These are phyloP conservation scores for Trichogramma dendrolimi DNA, from an alignment of 2,888 invertebrate species.

Conservation along the genomic window DNA sequence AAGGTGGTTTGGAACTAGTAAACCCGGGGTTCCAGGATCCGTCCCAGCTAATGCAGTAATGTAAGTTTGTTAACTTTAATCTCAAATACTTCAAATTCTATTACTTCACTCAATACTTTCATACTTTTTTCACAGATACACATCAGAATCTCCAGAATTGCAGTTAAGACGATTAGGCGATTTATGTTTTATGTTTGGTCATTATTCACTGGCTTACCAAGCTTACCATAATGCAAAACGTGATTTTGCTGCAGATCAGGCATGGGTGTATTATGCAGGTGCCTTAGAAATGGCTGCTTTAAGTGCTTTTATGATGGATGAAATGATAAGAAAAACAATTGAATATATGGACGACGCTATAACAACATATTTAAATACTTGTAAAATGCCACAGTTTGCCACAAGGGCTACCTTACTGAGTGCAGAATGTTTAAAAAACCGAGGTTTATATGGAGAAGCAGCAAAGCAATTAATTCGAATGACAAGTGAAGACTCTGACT, in stretches of 20 bases:
- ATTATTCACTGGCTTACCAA: conserved; percentile 87
- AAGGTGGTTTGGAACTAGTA: conserved; percentile 89
- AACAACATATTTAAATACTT: conserved; percentile 82
- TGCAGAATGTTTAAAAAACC: conserved; percentile 78
- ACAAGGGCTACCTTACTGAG: conserved; percentile 87
- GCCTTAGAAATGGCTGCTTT: conserved; percentile 95
- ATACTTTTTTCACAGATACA: conserved; percentile 59
- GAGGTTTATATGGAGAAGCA: conserved; percentile 82
- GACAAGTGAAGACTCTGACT: conserved; percentile 96
- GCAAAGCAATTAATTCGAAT: conserved; percentile 90
- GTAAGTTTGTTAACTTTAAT: conserved; percentile 56
- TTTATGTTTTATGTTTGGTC: conserved; percentile 92
- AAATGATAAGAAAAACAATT: conserved; percentile 71
- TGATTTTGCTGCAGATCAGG: conserved; percentile 94
- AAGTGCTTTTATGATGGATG: conserved; percentile 84
- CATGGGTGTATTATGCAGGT: conserved; percentile 95
- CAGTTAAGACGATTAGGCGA: conserved; percentile 91
- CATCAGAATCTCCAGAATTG: conserved; percentile 81
- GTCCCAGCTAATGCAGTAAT: conserved; percentile 76
- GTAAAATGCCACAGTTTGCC: conserved; percentile 89
- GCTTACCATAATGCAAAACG: conserved; percentile 95
- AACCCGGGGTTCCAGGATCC: conserved; percentile 66
- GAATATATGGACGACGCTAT: conserved; percentile 96
- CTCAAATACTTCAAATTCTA: neutral
- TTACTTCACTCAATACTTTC: neutral